Evolutionary conservation across 1,140 invertebrate species (phyloP).

Genomic region (Euschistus heros): DNA sequence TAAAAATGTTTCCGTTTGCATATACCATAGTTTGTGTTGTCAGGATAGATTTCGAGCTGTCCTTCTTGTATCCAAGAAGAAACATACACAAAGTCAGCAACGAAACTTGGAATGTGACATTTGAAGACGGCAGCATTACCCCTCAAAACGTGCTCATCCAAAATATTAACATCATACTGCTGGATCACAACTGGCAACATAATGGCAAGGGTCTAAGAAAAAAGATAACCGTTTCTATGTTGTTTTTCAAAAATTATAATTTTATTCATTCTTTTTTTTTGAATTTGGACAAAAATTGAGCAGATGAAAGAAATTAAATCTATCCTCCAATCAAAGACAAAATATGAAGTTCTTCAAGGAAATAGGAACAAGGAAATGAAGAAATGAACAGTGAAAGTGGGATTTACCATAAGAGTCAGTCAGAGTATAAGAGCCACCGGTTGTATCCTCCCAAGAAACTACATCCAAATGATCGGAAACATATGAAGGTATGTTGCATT

Average conservation of each 20-base stretch:
- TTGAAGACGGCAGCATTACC: conserved; percentile 82
- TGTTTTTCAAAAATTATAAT: too few species aligned
- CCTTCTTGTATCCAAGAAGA: conserved; percentile 75
- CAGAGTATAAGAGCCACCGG: conserved; percentile 39
- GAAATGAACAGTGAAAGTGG: too few species aligned
- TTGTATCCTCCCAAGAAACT: conserved; percentile 69
- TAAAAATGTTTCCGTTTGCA: not conserved
- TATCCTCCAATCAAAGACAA: not conserved
- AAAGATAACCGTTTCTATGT: too few species aligned
- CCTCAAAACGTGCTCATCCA: conserved; percentile 80
- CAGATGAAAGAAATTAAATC: not conserved
- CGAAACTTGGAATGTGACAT: conserved; percentile 86
- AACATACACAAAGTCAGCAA: conserved; percentile 76
- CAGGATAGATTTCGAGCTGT: conserved; percentile 51
- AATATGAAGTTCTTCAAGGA: too few species aligned
- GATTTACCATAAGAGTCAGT: conserved; percentile 39
- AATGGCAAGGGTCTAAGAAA: not conserved
- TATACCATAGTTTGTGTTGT: conserved; percentile 52
- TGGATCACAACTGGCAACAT: conserved; percentile 67
- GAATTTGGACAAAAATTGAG: too few species aligned
- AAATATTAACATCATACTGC: conserved; percentile 76
- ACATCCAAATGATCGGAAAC: conserved; percentile 71
- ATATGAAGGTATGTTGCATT: conserved; percentile 84
- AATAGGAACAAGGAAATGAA: too few species aligned
- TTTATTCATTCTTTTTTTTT: too few species aligned